A percentile compares a stretch with the other conserved stretches of the same genome.
Evolutionary conservation across 2,888 invertebrate species (phyloP).

Genomic region (Dascillus cervinus): DNA sequence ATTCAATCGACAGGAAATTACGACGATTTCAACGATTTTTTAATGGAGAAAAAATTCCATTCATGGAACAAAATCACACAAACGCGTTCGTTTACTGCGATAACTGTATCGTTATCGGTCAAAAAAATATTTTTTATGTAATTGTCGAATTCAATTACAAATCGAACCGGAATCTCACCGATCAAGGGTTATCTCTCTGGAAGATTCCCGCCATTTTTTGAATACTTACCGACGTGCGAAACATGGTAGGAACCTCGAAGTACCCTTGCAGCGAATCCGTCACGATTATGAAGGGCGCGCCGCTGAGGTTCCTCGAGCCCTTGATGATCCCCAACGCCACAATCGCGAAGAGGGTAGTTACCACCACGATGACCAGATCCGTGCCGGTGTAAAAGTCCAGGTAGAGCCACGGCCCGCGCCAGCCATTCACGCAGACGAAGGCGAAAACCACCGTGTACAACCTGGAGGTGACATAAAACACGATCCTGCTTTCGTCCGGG

Average conservation of each 20-base stretch:
- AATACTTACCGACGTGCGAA: slow-evolving; percentile 72
- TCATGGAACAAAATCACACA: too few relatives aligned
- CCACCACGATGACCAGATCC: slow-evolving; percentile 51
- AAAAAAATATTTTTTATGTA: too few relatives aligned
- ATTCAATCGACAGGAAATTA: too few relatives aligned
- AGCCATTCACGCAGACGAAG: slow-evolving; percentile 77
- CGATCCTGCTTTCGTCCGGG: slow-evolving; percentile 60
- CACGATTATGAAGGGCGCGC: slow-evolving; percentile 72
- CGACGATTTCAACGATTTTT: too few relatives aligned
- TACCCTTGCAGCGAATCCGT: slow-evolving; percentile 70
- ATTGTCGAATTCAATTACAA: too few relatives aligned
- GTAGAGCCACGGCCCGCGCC: slow-evolving; percentile 78
- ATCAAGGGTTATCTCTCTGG: too few relatives aligned
- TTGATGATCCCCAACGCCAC: slow-evolving; percentile 61
- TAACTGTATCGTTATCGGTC: too few relatives aligned
- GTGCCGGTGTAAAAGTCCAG: slow-evolving; percentile 65
- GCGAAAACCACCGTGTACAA: slow-evolving; percentile 69
- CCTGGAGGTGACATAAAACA: slow-evolving; percentile 63
- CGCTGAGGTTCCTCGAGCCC: slow-evolving; percentile 69
- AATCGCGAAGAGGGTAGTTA: slow-evolving; percentile 59
- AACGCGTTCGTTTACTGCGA: too few relatives aligned
- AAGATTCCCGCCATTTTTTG: too few relatives aligned
- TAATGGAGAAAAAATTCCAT: too few relatives aligned
- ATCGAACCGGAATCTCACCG: too few relatives aligned
- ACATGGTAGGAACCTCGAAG: slow-evolving; percentile 80